Conservation (phyloP, 2,888 invertebrate genomes). For the Limnephilus rhombicus region DNA sequence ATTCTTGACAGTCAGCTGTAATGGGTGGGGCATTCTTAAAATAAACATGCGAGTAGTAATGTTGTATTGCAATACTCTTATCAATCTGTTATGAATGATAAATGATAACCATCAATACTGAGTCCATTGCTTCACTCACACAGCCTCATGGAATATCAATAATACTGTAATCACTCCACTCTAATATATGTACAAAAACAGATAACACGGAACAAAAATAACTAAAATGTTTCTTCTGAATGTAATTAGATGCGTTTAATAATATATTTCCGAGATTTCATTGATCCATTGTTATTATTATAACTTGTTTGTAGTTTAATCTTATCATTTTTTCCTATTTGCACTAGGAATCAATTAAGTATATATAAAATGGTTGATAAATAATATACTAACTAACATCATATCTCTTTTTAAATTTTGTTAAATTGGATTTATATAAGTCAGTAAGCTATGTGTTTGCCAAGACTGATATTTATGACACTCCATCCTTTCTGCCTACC, state of each 20-base stretch:
- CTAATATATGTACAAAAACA: not conserved
- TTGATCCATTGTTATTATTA: not conserved
- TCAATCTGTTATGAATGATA: not conserved
- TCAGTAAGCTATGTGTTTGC: not conserved
- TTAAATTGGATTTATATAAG: not conserved
- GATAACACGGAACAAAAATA: not conserved
- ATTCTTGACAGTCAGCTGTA: not conserved
- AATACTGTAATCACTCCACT: not conserved
- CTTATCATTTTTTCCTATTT: not conserved
- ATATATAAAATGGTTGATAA: not conserved
- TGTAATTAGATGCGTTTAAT: not conserved
- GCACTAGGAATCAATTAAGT: not conserved
- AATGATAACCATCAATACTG: not conserved
- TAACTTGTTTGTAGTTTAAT: not conserved
- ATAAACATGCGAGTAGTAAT: not conserved
- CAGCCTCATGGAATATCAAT: not conserved
- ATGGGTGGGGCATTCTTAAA: not conserved
- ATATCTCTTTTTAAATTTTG: not conserved
- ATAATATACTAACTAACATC: not conserved
- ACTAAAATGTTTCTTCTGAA: not conserved
- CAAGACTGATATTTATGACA: not conserved
- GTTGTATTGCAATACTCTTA: not conserved
- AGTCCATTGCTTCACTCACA: not conserved
- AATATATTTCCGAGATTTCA: not conserved
- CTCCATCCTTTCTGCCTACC: not conserved